Base-by-base conservation (phyloP, 2,797 vertebrate genomes). In the Microchirus variegatus region DNA sequence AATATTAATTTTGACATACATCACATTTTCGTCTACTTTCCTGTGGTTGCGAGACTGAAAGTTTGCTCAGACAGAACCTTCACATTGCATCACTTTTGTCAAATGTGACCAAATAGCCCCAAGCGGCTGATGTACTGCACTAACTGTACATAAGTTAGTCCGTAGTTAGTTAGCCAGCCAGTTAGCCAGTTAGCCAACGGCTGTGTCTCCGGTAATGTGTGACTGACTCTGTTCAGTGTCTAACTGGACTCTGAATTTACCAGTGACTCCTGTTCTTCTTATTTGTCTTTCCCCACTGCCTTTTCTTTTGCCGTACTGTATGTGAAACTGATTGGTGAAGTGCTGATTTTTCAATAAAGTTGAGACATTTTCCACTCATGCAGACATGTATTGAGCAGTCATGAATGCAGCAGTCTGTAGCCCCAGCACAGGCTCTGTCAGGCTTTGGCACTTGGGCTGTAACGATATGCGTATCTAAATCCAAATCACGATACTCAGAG, bases 171-270 rank as follows among this genome's bases (percentile, higher is more conserved):
- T 22, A 5, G 22, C 22, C 22, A 5, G 22, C 22, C 22, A 22
- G 22, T 22, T 22, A 37, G 44, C 16, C 44, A 12, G 12, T 14
- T 35, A 41, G 37, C 12, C 40, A 40, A 8, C 3, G 44, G 42
- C 60, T 7, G 0, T 73, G 53, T 53, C 41, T 37, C 13, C 26
- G 15, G 10, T 26, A 59, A 8, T 53, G 51, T 59, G 9, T 56
- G 37, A n/a, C n/a, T 41, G 11, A 42, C 12, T 6, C 40, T 6
- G 13, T 12, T 16, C 31, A 31, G 41, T 8, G 11, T 36, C 26
- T 46, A 15, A 41, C 3, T 55, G 26, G 31, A 54, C 18, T 17
- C 19, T 16, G 31, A 51, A 31, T 31, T 31, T 6, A 1, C 31
- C 31, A 31, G 31, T 31, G 31, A 31, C 40, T n/a, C 37, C 37